Base-by-base conservation (phyloP, 1,140 invertebrate genomes). In the Rhagoletis pomonella region DNA sequence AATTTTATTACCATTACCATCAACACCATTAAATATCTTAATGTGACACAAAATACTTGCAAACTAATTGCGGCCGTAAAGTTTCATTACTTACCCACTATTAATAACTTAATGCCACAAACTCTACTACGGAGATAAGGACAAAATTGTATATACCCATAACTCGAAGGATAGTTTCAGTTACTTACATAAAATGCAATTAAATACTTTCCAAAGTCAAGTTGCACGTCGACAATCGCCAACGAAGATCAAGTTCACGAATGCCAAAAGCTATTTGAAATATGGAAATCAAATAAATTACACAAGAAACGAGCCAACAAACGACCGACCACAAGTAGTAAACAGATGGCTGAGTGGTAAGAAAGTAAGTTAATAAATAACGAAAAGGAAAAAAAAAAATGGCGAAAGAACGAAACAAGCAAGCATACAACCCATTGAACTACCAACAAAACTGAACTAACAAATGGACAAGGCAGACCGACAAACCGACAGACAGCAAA, bases 231-330 rank as follows among this genome's bases (percentile, higher is more conserved):
- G 55, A 81, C 73, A 81, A 81, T 81, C 73, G 19, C 73, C 17
- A 55, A 55, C 47, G 73, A 55, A 81, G 73, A 81, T 81, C 73
- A 81, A 81, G 73, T 81, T 81, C 73, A 81, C 73, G 50, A 81
- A 81, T 81, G 73, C 73, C 73, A 81, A 81, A 81, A 81, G 55
- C 73, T 55, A 81, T 81, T 81, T 81, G 73, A 81, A 81, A 81
- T 81, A 81, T 81, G 73, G 85, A 86, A 65, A 62, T 65, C 85
- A 62, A 44, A 86, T 86, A 65, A 86, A 86, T 86, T 62, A 60
- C 29, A 86, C 7, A 60, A 47, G 5, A n/a, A n/a, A 85, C 47
- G 5, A 12, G 81, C 39, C 58, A 47, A n/a, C n/a, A n/a, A n/a
- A n/a, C n/a, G n/a, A n/a, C n/a, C 50, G 39, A 60, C 62, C 85